Evolutionary conservation across 2,888 invertebrate species (phyloP).

Genomic region (Plemyria rubiginata): DNA sequence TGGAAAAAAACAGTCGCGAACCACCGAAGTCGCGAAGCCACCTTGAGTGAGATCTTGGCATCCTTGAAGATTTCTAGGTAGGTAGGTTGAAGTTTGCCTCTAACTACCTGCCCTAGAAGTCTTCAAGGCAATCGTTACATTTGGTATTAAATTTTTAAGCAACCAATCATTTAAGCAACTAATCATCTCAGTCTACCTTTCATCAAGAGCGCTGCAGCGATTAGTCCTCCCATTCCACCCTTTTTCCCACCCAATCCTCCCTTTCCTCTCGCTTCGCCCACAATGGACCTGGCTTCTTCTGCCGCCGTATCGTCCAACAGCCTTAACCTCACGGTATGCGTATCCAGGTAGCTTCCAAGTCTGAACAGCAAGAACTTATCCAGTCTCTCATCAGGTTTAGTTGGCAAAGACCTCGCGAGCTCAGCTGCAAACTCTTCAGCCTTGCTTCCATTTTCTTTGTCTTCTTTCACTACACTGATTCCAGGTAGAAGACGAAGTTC

Average conservation of each 20-base stretch:
- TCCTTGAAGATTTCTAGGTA: too few relatives aligned
- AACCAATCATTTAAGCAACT: background rate
- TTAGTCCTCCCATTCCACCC: slow-evolving; percentile 79
- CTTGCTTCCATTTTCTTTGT: slow-evolving; percentile 79
- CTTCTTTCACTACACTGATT: slow-evolving; percentile 88
- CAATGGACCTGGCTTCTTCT: slow-evolving; percentile 83
- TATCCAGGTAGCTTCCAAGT: slow-evolving; percentile 88
- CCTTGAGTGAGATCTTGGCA: too few relatives aligned
- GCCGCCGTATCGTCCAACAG: slow-evolving; percentile 87
- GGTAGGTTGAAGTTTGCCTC: too few relatives aligned
- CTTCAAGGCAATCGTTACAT: too few relatives aligned
- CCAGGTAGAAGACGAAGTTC: slow-evolving; percentile 59
- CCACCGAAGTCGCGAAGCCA: too few relatives aligned
- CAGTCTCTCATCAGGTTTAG: slow-evolving; percentile 90
- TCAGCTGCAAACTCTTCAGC: slow-evolving; percentile 90
- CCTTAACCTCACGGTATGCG: slow-evolving; percentile 89
- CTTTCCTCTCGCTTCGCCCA: slow-evolving; percentile 82
- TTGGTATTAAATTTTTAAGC: background rate
- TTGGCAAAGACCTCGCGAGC: slow-evolving; percentile 89
- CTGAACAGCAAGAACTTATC: slow-evolving; percentile 90
- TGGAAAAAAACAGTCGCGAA: too few relatives aligned
- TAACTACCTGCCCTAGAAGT: too few relatives aligned
- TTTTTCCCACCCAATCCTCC: slow-evolving; percentile 80
- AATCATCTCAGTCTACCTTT: slow-evolving; percentile 71
- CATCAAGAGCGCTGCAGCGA: slow-evolving; percentile 86